Conservation (phyloP, 2,888 invertebrate species). For the Oxycera nigricornis region DNA sequence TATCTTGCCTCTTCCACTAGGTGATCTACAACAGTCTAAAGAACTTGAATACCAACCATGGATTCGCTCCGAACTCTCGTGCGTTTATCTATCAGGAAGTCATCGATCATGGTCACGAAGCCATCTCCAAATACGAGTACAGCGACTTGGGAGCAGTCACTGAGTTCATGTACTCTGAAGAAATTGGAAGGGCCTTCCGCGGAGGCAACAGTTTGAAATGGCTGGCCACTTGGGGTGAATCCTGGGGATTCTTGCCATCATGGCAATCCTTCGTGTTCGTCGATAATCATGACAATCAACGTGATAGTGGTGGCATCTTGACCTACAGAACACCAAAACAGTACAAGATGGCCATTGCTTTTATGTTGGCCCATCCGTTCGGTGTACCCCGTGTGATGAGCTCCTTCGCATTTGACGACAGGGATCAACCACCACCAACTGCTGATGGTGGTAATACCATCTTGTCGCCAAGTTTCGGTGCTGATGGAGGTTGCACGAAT, state of each 20-base stretch:
- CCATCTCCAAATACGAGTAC: constrained; percentile 61
- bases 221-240: constrained; percentile 70
- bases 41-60: constrained; percentile 69
- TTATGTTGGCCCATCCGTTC: constrained; percentile 86
- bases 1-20: not conserved
- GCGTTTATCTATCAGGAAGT: constrained; percentile 81
- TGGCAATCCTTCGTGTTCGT: constrained; percentile 76
- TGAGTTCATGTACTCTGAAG: constrained; percentile 69
- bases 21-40: constrained; percentile 69
- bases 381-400: constrained; percentile 85
- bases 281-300: constrained; percentile 92
- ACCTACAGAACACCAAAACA: constrained; percentile 72
- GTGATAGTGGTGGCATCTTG: constrained; percentile 69
- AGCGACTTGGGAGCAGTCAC: constrained; percentile 72
- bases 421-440: constrained; percentile 72
- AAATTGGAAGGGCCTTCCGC: constrained; percentile 65
- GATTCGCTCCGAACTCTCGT: constrained; percentile 69
- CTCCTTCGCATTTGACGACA: constrained; percentile 74
- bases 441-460: constrained; percentile 68
- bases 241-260: constrained; percentile 71
- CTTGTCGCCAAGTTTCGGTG: constrained; percentile 71
- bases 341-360: constrained; percentile 83
- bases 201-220: constrained; percentile 71
- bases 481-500: constrained; percentile 70
- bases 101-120: constrained; percentile 71